Evolutionary conservation across 2,113 vertebrate genomes (phyloP).

Genomic region (Phylloscopus trochiloides): DNA sequence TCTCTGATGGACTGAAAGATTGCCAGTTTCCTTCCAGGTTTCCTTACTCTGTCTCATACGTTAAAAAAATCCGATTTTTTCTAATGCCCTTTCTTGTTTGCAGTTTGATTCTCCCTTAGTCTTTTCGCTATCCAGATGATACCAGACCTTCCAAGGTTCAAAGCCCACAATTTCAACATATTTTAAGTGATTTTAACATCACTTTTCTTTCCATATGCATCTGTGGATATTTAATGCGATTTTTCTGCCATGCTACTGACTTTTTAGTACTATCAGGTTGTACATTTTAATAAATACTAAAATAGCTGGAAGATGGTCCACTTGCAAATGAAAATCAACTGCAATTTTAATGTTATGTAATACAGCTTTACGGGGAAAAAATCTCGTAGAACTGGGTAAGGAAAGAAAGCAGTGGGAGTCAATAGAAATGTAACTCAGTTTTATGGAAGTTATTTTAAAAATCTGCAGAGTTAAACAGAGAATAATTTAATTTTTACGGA

Average conservation of each 20-base stretch:
- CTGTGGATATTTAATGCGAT: neutral
- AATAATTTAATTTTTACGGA: conserved; percentile 35
- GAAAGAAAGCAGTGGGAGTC: conserved; percentile 43
- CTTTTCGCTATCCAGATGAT: neutral
- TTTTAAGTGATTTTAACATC: neutral
- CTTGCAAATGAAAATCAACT: conserved; percentile 12
- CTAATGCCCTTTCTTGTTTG: neutral
- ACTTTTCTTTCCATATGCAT: neutral
- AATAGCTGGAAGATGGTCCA: conserved; percentile 15
- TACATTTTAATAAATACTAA: conserved; percentile 22
- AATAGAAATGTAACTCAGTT: neutral
- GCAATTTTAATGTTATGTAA: conserved; percentile 21
- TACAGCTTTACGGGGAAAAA: neutral
- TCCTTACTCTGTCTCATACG: neutral
- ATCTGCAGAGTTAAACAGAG: conserved; percentile 36
- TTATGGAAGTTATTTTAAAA: conserved; percentile 58
- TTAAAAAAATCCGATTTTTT: neutral
- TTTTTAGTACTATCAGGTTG: neutral
- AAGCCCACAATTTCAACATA: neutral
- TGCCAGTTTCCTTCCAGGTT: neutral
- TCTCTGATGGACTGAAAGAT: neutral
- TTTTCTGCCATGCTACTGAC: neutral
- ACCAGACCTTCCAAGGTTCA: neutral
- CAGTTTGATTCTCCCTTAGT: neutral
- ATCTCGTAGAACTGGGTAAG: neutral